Percentiles rank a stretch among this genome's conserved stretches.
phyloP scores from a whole-genome alignment of 1,140 invertebrate species.

The Pseudomyrmex flavicornis region DNA sequence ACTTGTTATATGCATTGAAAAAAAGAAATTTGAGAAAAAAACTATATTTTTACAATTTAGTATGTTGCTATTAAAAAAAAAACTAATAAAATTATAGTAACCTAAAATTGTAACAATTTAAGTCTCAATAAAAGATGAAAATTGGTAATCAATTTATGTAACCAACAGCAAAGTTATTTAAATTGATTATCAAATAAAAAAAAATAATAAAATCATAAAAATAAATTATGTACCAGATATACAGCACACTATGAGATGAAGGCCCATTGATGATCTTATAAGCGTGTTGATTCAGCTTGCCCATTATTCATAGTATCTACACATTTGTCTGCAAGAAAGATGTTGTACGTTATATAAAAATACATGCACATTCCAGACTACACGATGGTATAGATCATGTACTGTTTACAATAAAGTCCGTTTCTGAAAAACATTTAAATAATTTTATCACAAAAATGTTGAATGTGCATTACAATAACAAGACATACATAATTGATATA shows the following conservation, averaged over 20 bases:
- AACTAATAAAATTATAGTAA: background rate
- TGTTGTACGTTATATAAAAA: constrained; percentile 77
- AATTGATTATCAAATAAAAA: constrained; percentile 70
- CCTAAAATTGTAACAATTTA: constrained; percentile 6
- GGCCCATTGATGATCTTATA: constrained; percentile 83
- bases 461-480: background rate
- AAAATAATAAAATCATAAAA: constrained; percentile 78
- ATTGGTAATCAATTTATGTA: constrained; percentile 67
- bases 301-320: constrained; percentile 85
- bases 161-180: constrained; percentile 53
- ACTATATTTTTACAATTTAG: background rate
- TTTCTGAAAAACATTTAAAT: constrained; percentile 44
- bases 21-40: background rate
- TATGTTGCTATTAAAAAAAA: background rate
- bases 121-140: constrained; percentile 24
- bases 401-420: constrained; percentile 14
- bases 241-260: constrained; percentile 82
- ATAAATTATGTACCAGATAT: constrained; percentile 83
- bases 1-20: constrained; percentile 31
- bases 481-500: background rate
- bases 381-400: constrained; percentile 39
- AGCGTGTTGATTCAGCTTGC: constrained; percentile 84
- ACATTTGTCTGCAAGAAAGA: constrained; percentile 85
- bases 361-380: constrained; percentile 62
- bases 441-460: background rate